These are phyloP conservation scores for Camponotus pennsylvanicus DNA, from an alignment of 1,140 invertebrate genomes.

Conservation along the genomic window DNA sequence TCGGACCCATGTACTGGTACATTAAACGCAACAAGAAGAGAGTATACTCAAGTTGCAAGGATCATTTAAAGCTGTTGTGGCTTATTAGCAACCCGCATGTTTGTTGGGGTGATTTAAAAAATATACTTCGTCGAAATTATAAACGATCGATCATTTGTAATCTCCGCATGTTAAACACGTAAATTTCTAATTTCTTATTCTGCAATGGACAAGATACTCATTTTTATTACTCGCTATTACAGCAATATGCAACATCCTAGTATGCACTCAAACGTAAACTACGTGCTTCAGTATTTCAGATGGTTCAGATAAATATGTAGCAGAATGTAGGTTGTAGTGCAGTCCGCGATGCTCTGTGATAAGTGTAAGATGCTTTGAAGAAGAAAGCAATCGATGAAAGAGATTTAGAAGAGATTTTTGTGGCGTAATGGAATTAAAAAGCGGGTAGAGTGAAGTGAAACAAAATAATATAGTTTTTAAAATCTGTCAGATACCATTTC, in stretches of 20 bases:
- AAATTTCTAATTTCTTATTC: slow-evolving; percentile 53
- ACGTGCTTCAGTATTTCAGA: slow-evolving; percentile 10
- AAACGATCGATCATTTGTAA: slow-evolving; percentile 13
- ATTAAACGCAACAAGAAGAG: slow-evolving; percentile 26
- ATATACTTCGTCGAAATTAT: slow-evolving; percentile 2
- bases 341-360: slow-evolving; percentile 29
- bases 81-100: slow-evolving; percentile 46
- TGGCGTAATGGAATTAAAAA: slow-evolving; percentile 17
- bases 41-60: slow-evolving; percentile 27
- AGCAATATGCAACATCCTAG: slow-evolving; percentile 4
- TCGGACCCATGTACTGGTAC: slow-evolving; percentile 30
- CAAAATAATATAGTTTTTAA: neutral
- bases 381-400: neutral
- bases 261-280: slow-evolving; percentile 24
- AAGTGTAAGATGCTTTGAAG: slow-evolving; percentile 1
- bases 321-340: slow-evolving; percentile 5
- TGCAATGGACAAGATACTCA: neutral
- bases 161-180: slow-evolving; percentile 7
- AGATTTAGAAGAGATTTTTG: neutral
- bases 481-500: neutral
- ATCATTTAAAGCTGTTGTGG: slow-evolving; percentile 39
- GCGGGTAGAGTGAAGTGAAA: slow-evolving; percentile 1
- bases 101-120: slow-evolving; percentile 40
- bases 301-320: slow-evolving; percentile 33
- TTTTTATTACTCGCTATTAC: slow-evolving; percentile 2